These are phyloP conservation scores for Azorinus chamasolen DNA, from an alignment of 2,888 invertebrate species.

Conservation along the genomic window DNA sequence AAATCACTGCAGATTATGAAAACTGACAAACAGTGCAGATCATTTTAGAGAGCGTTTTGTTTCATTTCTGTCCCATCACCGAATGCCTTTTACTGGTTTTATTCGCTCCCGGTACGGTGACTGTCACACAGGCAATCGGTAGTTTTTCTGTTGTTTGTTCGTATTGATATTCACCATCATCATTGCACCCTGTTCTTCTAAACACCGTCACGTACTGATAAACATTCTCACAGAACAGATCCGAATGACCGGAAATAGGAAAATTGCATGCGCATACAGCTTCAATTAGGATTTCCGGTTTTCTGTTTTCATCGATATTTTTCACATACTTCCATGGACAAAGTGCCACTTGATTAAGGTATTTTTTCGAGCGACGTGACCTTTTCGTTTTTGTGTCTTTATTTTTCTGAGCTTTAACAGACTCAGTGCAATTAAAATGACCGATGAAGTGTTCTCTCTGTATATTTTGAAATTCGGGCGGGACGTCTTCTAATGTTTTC, in stretches of 20 bases:
- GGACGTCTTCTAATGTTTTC: too few relatives aligned
- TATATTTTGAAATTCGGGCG: too few relatives aligned
- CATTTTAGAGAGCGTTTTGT: too few relatives aligned
- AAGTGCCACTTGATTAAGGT: background rate
- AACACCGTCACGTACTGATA: slow-evolving; percentile 8
- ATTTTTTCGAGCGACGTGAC: too few relatives aligned
- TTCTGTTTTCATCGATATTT: slow-evolving; percentile 6
- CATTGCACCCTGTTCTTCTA: background rate
- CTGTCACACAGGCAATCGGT: slow-evolving; percentile 4
- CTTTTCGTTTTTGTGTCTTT: too few relatives aligned
- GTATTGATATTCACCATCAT: background rate
- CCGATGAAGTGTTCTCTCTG: too few relatives aligned
- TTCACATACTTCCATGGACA: slow-evolving; percentile 12
- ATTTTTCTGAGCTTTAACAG: too few relatives aligned
- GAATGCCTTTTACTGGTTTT: background rate
- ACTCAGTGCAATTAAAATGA: too few relatives aligned
- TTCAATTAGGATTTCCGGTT: slow-evolving; percentile 2
- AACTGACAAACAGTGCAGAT: too few relatives aligned
- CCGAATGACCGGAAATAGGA: background rate
- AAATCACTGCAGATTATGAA: too few relatives aligned
- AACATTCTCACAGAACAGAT: background rate
- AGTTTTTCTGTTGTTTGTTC: background rate
- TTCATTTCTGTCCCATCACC: too few relatives aligned
- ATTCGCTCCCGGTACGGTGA: background rate
- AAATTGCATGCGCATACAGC: slow-evolving; percentile 6